Conservation (phyloP, 1,140 invertebrate genomes). For the Cyclargus thomasi region DNA sequence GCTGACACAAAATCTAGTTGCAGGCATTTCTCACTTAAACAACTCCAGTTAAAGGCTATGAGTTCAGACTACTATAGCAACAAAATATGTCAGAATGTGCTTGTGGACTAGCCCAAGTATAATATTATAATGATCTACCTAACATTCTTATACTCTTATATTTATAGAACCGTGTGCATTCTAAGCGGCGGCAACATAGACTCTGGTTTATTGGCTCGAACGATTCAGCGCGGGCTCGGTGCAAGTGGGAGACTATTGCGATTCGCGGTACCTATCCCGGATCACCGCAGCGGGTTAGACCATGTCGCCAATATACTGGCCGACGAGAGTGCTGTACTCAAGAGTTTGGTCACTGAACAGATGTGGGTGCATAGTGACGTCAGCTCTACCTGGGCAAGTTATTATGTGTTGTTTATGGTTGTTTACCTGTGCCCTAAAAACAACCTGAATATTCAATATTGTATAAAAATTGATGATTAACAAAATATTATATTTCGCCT, state of each 20-base stretch:
- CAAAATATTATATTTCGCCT: too few species aligned
- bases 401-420: not conserved
- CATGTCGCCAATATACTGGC: constrained; percentile 46
- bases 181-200: constrained; percentile 61
- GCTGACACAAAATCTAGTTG: too few species aligned
- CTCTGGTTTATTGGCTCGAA: constrained; percentile 42
- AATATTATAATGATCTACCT: too few species aligned
- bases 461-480: not conserved
- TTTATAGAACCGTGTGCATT: constrained; percentile 51
- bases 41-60: too few species aligned
- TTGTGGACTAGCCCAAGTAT: too few species aligned
- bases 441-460: not conserved
- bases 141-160: too few species aligned
- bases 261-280: constrained; percentile 50
- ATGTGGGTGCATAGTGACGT: constrained; percentile 61
- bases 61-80: too few species aligned
- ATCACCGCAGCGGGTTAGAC: constrained; percentile 46
- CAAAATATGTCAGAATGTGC: too few species aligned
- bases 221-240: constrained; percentile 55
- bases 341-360: constrained; percentile 60
- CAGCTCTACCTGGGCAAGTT: constrained; percentile 49
- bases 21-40: too few species aligned
- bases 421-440: not conserved
- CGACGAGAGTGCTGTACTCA: constrained; percentile 50
- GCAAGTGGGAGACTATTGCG: constrained; percentile 46